Conservation (phyloP, 2,113 vertebrate species). For the Campylorhamphus procurvoides region DNA sequence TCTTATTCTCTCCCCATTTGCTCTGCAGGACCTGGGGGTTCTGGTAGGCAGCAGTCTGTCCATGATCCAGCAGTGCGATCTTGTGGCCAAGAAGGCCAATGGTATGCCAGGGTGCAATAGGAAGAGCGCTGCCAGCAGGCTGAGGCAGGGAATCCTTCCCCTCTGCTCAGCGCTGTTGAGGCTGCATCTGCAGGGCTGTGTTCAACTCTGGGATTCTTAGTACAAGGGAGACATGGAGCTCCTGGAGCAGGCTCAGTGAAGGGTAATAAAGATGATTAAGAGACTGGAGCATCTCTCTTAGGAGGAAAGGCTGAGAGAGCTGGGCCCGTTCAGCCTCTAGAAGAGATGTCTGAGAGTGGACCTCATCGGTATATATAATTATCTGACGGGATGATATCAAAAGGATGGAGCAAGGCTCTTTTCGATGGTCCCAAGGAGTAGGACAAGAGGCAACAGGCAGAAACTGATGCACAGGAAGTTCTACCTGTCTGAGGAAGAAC, state of each 20-base stretch:
- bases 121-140: background rate
- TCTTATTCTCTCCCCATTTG: background rate
- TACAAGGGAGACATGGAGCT: background rate
- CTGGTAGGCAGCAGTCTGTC: background rate
- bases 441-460: background rate
- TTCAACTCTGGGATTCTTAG: background rate
- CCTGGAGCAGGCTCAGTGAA: background rate
- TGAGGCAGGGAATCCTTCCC: background rate
- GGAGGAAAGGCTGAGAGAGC: background rate
- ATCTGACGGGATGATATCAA: background rate
- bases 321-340: background rate
- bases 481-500: background rate
- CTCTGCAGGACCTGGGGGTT: background rate
- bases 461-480: background rate
- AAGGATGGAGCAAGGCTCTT: accelerated
- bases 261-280: background rate
- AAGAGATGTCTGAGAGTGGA: no score
- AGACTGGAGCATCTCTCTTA: background rate
- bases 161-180: background rate
- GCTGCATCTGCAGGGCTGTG: background rate
- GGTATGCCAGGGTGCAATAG: background rate
- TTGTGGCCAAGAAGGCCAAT: background rate
- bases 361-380: accelerated
- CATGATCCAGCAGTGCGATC: background rate
- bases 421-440: background rate